Evolutionary conservation across 1,140 invertebrate species (phyloP), one percentile per base, ranked within the genome.

Genomic region (Meloidogyne hapla): DNA sequence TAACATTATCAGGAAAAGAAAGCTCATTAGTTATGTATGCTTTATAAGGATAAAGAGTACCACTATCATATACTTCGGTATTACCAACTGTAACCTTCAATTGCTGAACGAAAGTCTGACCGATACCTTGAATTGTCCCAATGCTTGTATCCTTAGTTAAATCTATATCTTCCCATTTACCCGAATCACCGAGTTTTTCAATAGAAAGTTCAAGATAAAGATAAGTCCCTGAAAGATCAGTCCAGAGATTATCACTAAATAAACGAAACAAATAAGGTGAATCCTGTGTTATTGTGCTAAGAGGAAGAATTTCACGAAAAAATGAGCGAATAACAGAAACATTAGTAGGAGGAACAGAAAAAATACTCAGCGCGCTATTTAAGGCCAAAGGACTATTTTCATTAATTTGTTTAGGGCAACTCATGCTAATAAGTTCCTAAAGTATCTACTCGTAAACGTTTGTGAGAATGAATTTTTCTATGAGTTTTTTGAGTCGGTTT

Each of bases 91-190:
- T 33, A 10, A 79, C 70, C 18, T 80, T 80, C 10, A 79, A 26
- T 26, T 79, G 79, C 45, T 69, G 79, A 18, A 80, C 23, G 78
- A 81, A 79, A 1, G 79, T 79, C 18, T 66, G 78, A 0, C 77
- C 77, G 77, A 79, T 77, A 8, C 21, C 33, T 68, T 79, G 77
- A 18, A 79, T 80, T 18, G 68, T 5, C 1, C 23, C 79, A 45
- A 80, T 33, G 18, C 6, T 38, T 5, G 2, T 67, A 75, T 75
- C 45, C 10, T 12, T 12, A 12, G 40, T 13, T 12, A 8, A 33
- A 15, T 33, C 63, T 5, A 77, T 28, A n/a, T 21, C 25, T 23
- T 10, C 64, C 63, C 63, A 28, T 33, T 62, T 26, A 8, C 38
- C 15, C 12, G 13, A 38, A 1, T 13, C 12, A 25, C 18, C 56